phyloP scores from a whole-genome alignment of 2,113 vertebrate genomes.

The Marmota monax region DNA sequence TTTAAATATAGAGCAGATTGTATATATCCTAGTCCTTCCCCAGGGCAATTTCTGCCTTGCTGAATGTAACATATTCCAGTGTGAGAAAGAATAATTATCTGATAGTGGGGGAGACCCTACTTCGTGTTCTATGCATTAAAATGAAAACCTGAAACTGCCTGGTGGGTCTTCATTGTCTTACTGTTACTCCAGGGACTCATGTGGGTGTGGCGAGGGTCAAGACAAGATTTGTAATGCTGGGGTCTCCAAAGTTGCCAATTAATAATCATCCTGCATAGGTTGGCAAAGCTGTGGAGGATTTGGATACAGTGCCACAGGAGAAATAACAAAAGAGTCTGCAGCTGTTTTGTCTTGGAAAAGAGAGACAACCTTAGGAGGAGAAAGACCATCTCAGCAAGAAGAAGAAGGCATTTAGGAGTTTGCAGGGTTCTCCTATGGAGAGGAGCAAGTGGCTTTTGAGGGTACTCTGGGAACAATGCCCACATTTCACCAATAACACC shows the following conservation, averaged over 20 bases:
- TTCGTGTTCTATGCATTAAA: neutral
- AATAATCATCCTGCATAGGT: neutral
- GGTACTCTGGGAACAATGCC: neutral
- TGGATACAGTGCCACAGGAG: neutral
- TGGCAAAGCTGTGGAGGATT: neutral
- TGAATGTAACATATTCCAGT: constrained; percentile 51
- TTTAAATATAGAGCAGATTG: constrained; percentile 76
- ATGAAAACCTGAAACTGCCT: neutral
- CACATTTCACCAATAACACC: too few species aligned
- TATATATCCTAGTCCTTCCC: constrained; percentile 72
- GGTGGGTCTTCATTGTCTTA: neutral
- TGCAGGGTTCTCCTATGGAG: neutral
- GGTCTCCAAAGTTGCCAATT: neutral
- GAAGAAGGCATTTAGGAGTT: too few species aligned
- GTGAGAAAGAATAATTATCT: constrained; percentile 74
- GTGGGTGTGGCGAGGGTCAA: neutral
- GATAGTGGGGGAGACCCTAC: constrained; percentile 33
- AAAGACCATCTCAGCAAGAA: neutral
- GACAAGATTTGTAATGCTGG: neutral
- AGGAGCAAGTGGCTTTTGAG: neutral
- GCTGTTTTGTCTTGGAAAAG: neutral
- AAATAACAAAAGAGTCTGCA: neutral
- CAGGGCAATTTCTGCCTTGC: constrained; percentile 66
- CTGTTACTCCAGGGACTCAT: neutral
- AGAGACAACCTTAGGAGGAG: neutral